Evolutionary conservation across 1,140 invertebrate genomes (phyloP), one percentile per base, ranked within the genome.

Genomic region (Thalassaphorura encarpata): DNA sequence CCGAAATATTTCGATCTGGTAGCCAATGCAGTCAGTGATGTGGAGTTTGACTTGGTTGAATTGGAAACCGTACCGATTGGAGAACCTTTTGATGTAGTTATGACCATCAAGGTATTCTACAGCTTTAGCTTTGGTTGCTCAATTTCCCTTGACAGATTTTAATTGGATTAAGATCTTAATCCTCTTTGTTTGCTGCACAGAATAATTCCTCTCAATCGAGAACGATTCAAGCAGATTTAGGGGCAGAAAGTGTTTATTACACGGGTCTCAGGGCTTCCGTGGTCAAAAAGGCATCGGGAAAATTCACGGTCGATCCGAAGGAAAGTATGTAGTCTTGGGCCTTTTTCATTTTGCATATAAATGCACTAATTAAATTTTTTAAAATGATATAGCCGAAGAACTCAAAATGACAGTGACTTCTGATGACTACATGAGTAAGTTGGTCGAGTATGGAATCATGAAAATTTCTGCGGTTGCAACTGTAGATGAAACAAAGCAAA

Each of bases 371-470:
- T 26, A 5, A 40, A 19, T 31, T 11, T 18, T 31, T 27, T 45
- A 11, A n/a, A 8, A 13, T 21, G 13, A 18, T 45, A 29, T 65
- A 85, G 83, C 67, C 51, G 80, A 83, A 71, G 70, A 77, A 59
- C 68, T 84, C 1, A 74, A 72, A 59, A 72, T 84, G 24, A 67
- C 67, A 1, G 75, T 85, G 2, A 71, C 70, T 5, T 69, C 78
- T 0, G 75, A 80, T 15, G 81, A 84, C 48, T 86, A 86, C 68
- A 65, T 83, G 43, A 76, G 77, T 6, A 83, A 83, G 67, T 66
- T 86, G 55, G 83, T 85, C 6, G 84, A 85, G 64, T 82, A 84
- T 66, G 79, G 80, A 60, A 83, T 80, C 67, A 79, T 86, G 75
- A 85, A 85, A 68, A 73, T 85, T 40, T 80, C 79, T 26, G 79